A percentile compares a stretch with the other conserved stretches of the same genome.
Evolutionary conservation across 2,888 invertebrate genomes (phyloP).

Genomic region (Drosophila paucipuncta): DNA sequence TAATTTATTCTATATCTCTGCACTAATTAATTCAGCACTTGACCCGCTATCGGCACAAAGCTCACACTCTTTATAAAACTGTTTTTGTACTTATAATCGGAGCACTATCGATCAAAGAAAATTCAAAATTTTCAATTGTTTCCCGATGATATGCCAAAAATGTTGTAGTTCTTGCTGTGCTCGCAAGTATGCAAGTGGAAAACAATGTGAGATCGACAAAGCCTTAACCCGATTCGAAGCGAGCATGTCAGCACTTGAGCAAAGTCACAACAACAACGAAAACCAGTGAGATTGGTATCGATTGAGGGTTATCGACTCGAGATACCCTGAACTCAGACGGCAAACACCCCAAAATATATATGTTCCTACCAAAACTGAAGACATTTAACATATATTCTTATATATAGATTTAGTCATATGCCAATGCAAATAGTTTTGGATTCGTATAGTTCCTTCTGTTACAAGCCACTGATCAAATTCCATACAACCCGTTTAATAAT

Average conservation of each 20-base stretch:
- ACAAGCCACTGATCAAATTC: not conserved
- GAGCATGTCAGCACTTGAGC: constrained; percentile 32
- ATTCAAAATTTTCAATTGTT: constrained; percentile 31
- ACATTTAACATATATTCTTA: not conserved
- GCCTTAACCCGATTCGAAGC: constrained; percentile 23
- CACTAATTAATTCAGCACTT: not conserved
- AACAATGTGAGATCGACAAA: constrained; percentile 51
- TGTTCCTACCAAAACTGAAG: not conserved
- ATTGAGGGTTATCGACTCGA: not conserved
- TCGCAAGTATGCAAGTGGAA: constrained; percentile 36
- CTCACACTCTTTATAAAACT: not conserved
- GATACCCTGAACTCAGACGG: not conserved
- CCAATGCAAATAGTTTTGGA: not conserved
- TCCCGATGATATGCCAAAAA: constrained; percentile 14
- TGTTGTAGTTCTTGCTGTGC: constrained; percentile 20
- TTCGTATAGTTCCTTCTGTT: not conserved
- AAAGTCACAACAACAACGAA: constrained; percentile 37
- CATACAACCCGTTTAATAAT: not conserved
- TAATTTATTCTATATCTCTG: not conserved
- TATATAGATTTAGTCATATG: not conserved
- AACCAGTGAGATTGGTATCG: not conserved
- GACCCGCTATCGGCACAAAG: not conserved
- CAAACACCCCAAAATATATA: not conserved
- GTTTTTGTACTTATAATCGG: not conserved
- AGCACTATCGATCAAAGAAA: constrained; percentile 26